These are phyloP conservation scores for Phaenicophaeus curvirostris DNA, from an alignment of 2,797 vertebrate genomes.

Conservation along the genomic window DNA sequence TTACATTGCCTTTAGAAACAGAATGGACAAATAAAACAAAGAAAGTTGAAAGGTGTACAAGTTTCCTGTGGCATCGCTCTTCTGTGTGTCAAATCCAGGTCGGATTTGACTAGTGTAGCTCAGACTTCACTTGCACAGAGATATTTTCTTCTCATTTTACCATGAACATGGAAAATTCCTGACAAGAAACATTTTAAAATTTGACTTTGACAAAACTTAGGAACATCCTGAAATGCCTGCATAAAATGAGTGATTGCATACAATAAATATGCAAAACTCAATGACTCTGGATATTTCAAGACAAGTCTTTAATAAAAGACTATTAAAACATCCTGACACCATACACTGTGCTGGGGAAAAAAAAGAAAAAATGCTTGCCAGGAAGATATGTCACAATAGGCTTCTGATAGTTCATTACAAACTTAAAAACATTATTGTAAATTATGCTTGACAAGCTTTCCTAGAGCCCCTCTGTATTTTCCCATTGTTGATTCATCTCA, in stretches of 20 bases:
- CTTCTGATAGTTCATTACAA: background rate
- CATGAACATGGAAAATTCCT: background rate
- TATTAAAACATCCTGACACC: background rate
- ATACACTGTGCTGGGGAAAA: background rate
- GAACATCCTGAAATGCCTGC: background rate
- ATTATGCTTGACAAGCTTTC: background rate
- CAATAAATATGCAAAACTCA: background rate
- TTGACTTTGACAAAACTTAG: background rate
- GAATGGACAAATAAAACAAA: background rate
- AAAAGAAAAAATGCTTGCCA: background rate
- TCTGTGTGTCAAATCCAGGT: background rate
- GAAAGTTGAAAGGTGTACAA: background rate
- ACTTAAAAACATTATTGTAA: background rate
- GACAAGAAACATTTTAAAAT: background rate
- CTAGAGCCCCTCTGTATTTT: background rate
- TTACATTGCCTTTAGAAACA: background rate
- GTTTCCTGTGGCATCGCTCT: background rate
- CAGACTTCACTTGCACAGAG: background rate
- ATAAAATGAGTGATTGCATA: background rate
- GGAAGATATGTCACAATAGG: background rate
- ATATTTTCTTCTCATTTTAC: background rate
- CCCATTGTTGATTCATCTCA: background rate
- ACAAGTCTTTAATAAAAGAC: background rate
- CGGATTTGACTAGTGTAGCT: background rate
- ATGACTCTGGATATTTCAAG: background rate